These are phyloP conservation scores for Berghia stephanieae DNA, from an alignment of 1,140 invertebrate species.

Conservation along the genomic window DNA sequence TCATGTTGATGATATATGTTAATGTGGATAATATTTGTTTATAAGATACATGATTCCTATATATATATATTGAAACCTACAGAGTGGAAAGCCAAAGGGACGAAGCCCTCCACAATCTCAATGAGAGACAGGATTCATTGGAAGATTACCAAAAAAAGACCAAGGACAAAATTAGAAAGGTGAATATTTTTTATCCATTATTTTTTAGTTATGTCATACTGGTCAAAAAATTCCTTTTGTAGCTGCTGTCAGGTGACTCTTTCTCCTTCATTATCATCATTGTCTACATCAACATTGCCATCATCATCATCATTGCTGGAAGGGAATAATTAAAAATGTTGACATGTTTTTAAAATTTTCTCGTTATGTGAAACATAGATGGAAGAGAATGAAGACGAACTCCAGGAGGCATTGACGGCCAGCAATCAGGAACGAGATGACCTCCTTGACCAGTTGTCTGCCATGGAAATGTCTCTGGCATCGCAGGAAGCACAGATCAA, in stretches of 20 bases:
- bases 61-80: slow-evolving; percentile 29
- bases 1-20: neutral
- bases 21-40: neutral
- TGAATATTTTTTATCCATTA: slow-evolving; percentile 29
- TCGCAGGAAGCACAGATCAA: slow-evolving; percentile 54
- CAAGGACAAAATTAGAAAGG: slow-evolving; percentile 54
- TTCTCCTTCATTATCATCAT: neutral
- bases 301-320: too few relatives aligned
- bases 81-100: slow-evolving; percentile 55
- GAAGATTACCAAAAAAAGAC: slow-evolving; percentile 56
- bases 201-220: neutral
- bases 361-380: too few relatives aligned
- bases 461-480: slow-evolving; percentile 43
- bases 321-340: too few relatives aligned
- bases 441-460: slow-evolving; percentile 43
- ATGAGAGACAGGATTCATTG: slow-evolving; percentile 53
- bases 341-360: too few relatives aligned
- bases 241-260: neutral
- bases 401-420: slow-evolving; percentile 49
- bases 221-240: neutral
- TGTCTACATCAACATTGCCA: too few relatives aligned
- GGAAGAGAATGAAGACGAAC: slow-evolving; percentile 53
- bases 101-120: slow-evolving; percentile 54
- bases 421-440: slow-evolving; percentile 57
- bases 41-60: neutral